Base-by-base conservation (phyloP, 2,113 vertebrate species). In the Megalops atlanticus region DNA sequence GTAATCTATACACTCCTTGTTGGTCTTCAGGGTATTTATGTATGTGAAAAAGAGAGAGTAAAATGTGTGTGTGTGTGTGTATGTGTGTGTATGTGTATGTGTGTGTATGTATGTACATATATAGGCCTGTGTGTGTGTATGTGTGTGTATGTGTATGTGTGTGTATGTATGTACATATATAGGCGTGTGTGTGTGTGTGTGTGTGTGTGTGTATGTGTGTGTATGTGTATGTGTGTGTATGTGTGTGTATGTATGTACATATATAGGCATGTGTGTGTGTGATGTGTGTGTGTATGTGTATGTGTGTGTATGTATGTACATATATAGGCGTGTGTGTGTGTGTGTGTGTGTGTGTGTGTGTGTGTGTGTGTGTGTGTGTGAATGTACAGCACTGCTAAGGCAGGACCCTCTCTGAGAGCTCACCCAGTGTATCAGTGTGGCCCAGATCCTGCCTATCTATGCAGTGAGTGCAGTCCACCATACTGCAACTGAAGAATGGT, bases 401-500 rank as follows among this genome's bases (percentile, higher is more conserved):
- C 77, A 82, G 83, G 76, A 77, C 86, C 73, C 84, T 77, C 80
- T 78, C 78, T 84, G 87, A 82, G 84, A 84, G 79, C 79, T 91
- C 79, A 85, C 89, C 88, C 89, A 45, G 85, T 84, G 84, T 86
- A 86, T 87, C 82, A 27, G 82, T 82, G 84, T 87, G 85, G 89
- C 86, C 87, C 81, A 86, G 83, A 90, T 91, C 78, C 81, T 86
- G 85, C 89, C 87, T 78, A 89, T 88, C 82, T 75, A 68, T 90
- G 85, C 81, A 76, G 76, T 85, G 80, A 88, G 88, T 86, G 43
- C 87, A 89, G 78, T n/a, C 64, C 81, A 77, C 38, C 39, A 76
- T 73, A 79, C 54, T 80, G 81, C 77, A 71, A 79, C 64, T 39
- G 85, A 88, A 89, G 88, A 88, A 95, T 96, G 94, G 88, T 92